phyloP scores from a whole-genome alignment of 2,113 vertebrate species.

The Rattus norvegicus region GRCr8 NC_086027.1:81527501-81528000 shows the following conservation, averaged over 20 bases:
- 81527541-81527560: not conserved
- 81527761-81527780: conserved; percentile 88
- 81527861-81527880: conserved; percentile 80
- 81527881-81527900: not conserved
- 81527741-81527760: conserved; percentile 89
- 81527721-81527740: conserved; percentile 89
- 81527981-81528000: not conserved
- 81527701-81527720: conserved; percentile 87
- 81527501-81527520: not conserved
- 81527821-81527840: conserved; percentile 83
- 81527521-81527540: not conserved
- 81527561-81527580: not conserved
- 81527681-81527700: conserved; percentile 80
- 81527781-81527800: conserved; percentile 89
- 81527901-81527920: too few relatives aligned
- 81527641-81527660: not conserved
- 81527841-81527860: conserved; percentile 84
- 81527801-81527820: conserved; percentile 87
- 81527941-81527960: not conserved
- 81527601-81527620: not conserved
- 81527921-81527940: not conserved
- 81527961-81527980: not conserved
- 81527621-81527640: not conserved
- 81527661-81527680: not conserved
- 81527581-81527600: not conserved